A percentile compares a stretch with the other conserved stretches of the same genome.
phyloP scores from a whole-genome alignment of 2,888 invertebrate species.

The Malacosoma neustria region DNA sequence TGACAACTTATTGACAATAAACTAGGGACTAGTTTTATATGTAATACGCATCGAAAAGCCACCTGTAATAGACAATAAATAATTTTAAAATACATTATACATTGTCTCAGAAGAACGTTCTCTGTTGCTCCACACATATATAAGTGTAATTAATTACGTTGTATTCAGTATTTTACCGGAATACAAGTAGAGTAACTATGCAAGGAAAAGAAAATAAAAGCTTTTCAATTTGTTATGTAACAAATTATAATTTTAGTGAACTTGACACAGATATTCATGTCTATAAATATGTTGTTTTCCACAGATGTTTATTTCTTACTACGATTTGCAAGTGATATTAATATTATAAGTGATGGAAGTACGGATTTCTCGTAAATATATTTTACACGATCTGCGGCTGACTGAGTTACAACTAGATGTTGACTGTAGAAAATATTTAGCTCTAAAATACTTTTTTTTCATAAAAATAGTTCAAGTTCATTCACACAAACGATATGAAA shows the following conservation, averaged over 20 bases:
- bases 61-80: too few relatives aligned
- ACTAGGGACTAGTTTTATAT: too few relatives aligned
- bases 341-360: background rate
- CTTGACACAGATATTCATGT: constrained; percentile 26
- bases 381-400: background rate
- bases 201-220: too few relatives aligned
- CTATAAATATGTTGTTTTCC: constrained; percentile 22
- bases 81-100: too few relatives aligned
- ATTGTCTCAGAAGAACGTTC: too few relatives aligned
- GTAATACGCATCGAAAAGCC: too few relatives aligned
- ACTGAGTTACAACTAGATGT: background rate
- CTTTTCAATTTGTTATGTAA: constrained; percentile 1
- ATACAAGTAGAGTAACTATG: too few relatives aligned
- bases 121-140: too few relatives aligned
- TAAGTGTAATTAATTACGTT: too few relatives aligned
- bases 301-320: background rate
- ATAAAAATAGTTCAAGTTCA: background rate
- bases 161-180: too few relatives aligned
- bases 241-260: constrained; percentile 8
- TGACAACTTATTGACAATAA: too few relatives aligned
- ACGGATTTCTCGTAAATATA: background rate
- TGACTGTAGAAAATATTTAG: background rate
- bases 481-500: background rate
- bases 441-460: background rate
- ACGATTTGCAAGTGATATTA: background rate